Evolutionary conservation across 92 coral and sea anemone species (phyloP), one percentile per base, ranked within the genome.

Genomic region (Umimayanthus kanabou): DNA sequence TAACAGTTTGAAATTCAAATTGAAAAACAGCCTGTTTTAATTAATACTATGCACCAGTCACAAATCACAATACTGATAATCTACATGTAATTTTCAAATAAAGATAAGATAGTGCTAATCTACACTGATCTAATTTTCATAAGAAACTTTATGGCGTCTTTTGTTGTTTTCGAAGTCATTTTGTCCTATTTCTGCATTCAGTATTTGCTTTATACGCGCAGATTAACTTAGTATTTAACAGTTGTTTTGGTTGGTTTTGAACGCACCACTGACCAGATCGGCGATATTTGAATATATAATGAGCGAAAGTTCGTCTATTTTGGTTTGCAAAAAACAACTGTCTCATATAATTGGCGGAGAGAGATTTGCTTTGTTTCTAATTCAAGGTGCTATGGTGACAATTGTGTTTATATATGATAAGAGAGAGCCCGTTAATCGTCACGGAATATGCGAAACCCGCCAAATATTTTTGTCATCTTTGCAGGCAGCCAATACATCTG

Each of bases 361-460:
- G 57, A 9, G 23, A 1, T 67, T 67, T 66, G 26, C 50, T 82
- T 82, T 71, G 73, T 69, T 61, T 22, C 80, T 4, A 10, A 9
- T 42, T 22, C 20, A 6, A 43, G 86, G 26, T 67, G 65, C 86
- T 67, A 82, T 82, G 77, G 86, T 82, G 61, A 82, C 77, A 81
- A 79, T 29, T 22, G 86, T 82, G 33, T 82, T 42, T 66, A 66
- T 78, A 42, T 67, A 70, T 66, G n/a, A 42, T n/a, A 47, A n/a
- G 30, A 39, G 7, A 64, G 39, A 47, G 76, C 72, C 18, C 1
- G 26, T 80, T 58, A 33, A 57, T 37, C 50, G 45, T 80, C 85
- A 58, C 73, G 73, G 28, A 80, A 58, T 80, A 80, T 80, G 76
- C 25, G 39, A 43, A 39, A 39, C 4, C 39, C 14, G 22, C 43